Evolutionary conservation across 2,797 vertebrate species (phyloP).

Genomic region (Poecilia wingei): DNA sequence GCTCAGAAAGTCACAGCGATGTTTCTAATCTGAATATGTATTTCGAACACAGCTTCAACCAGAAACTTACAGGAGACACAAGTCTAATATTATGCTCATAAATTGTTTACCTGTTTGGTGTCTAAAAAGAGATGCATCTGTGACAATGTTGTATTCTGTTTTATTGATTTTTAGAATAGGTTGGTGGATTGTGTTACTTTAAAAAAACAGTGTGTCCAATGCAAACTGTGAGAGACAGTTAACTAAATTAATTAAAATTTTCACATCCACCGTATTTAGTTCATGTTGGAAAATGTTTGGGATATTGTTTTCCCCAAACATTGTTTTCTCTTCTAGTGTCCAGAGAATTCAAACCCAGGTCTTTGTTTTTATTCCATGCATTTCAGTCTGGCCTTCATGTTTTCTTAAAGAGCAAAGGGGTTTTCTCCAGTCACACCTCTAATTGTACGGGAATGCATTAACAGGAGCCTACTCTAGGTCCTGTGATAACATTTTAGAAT

Average conservation of each 20-base stretch:
- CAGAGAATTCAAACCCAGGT: not conserved
- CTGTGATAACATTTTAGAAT: not conserved
- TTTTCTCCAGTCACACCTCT: not conserved
- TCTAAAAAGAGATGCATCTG: too few species aligned
- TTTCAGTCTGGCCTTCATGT: not conserved
- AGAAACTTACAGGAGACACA: not conserved
- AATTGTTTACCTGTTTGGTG: not conserved
- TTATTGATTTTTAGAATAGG: not conserved
- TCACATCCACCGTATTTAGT: not conserved
- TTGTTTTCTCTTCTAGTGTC: not conserved
- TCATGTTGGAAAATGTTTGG: not conserved
- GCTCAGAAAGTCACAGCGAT: not conserved
- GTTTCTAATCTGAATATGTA: not conserved
- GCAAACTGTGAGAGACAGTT: not conserved
- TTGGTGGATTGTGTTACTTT: too few species aligned
- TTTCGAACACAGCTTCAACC: not conserved
- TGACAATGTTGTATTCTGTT: not conserved
- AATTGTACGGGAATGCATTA: not conserved
- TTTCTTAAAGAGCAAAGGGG: not conserved
- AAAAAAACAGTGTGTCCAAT: not conserved
- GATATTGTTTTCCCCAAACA: not conserved
- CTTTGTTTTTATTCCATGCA: not conserved
- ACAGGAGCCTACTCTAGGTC: not conserved
- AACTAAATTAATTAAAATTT: not conserved
- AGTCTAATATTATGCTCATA: not conserved